A percentile compares a stretch with the other conserved stretches of the same genome.
Evolutionary conservation across 2,888 invertebrate genomes (phyloP).

Genomic region (Parnassius mnemosyne): DNA sequence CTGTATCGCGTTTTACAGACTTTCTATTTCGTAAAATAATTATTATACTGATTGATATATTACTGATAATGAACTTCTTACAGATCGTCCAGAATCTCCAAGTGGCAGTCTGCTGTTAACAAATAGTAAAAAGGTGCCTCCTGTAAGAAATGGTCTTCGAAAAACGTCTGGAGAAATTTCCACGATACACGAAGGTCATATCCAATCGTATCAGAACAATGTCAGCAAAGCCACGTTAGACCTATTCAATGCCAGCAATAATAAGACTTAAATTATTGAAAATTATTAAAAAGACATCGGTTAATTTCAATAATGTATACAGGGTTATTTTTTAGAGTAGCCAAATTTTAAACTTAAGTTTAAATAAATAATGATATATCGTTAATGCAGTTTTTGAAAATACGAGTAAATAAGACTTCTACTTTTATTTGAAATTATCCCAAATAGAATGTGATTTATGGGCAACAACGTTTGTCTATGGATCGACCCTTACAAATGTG

Average conservation of each 20-base stretch:
- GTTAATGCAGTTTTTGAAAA: too few relatives aligned
- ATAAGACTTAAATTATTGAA: conserved; percentile 24
- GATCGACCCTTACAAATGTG: too few relatives aligned
- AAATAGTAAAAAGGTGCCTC: conserved; percentile 59
- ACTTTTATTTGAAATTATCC: too few relatives aligned
- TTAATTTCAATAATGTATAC: too few relatives aligned
- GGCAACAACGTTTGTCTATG: too few relatives aligned
- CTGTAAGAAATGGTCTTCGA: conserved; percentile 56
- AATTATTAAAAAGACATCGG: too few relatives aligned
- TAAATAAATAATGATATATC: too few relatives aligned
- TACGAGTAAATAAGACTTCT: too few relatives aligned
- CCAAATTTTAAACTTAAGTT: too few relatives aligned
- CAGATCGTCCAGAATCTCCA: conserved; percentile 31
- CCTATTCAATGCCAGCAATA: conserved; percentile 49
- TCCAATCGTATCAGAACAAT: conserved; percentile 52
- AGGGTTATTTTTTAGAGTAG: too few relatives aligned
- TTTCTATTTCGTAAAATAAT: conserved; percentile 13
- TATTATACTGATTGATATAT: neutral
- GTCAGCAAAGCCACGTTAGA: conserved; percentile 56
- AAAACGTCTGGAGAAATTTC: conserved; percentile 66
- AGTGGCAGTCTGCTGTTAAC: conserved; percentile 29
- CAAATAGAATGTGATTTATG: too few relatives aligned
- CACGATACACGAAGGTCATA: conserved; percentile 65
- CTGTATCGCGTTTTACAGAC: neutral
- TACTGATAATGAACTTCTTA: conserved; percentile 17